Evolutionary conservation across 2,888 invertebrate genomes (phyloP).

Genomic region (Meloe dianella): DNA sequence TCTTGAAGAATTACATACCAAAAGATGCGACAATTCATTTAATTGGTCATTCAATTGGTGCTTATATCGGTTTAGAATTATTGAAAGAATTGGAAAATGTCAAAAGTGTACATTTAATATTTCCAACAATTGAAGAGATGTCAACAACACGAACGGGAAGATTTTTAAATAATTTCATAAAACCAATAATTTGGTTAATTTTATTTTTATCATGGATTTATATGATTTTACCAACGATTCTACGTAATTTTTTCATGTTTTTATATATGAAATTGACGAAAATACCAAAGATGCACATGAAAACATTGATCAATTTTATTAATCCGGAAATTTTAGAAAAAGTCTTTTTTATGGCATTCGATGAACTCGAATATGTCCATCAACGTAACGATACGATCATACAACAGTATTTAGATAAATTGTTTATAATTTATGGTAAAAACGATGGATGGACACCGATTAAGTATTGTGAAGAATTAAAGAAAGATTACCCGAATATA

Average conservation of each 20-base stretch:
- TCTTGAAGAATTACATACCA: constrained; percentile 77
- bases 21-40: constrained; percentile 76
- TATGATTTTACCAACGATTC: constrained; percentile 62
- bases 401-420: constrained; percentile 63
- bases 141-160: constrained; percentile 76
- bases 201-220: constrained; percentile 62
- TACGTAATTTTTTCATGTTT: constrained; percentile 63
- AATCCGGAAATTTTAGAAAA: constrained; percentile 68
- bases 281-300: constrained; percentile 62
- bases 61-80: constrained; percentile 80
- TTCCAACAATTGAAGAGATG: constrained; percentile 89
- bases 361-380: constrained; percentile 80
- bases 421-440: constrained; percentile 81
- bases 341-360: constrained; percentile 73
- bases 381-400: constrained; percentile 71
- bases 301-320: constrained; percentile 64
- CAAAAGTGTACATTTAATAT: constrained; percentile 75
- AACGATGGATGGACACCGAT: constrained; percentile 86
- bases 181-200: constrained; percentile 61
- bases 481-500: constrained; percentile 65
- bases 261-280: constrained; percentile 64
- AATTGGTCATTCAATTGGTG: constrained; percentile 91
- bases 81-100: constrained; percentile 66
- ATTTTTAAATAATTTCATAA: constrained; percentile 68
- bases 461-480: constrained; percentile 72